Evolutionary conservation across 2,113 vertebrate genomes (phyloP), one percentile per base, ranked within the genome.

Genomic region (Periophthalmodon schlosseri): DNA sequence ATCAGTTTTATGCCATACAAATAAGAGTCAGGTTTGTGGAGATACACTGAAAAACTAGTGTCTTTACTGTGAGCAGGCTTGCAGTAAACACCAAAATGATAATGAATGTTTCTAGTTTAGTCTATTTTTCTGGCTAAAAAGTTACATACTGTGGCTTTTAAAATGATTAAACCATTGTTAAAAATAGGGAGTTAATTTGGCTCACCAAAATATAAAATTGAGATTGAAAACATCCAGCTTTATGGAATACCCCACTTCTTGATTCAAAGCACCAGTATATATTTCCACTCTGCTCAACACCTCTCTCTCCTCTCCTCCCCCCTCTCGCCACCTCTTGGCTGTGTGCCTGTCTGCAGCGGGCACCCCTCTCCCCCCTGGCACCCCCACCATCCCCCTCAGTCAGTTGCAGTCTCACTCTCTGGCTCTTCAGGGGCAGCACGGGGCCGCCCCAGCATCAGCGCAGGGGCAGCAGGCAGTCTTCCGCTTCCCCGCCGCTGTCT

Each of bases 391-490:
- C 90, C 91, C 94, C 79, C 84, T 96, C 85, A 82, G 92, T 89
- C 94, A 94, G 89, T 92, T 94, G 90, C 94, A 95, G 80, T 91
- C 91, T 5, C 93, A 91, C 77, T 87, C 93, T 75, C 91, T 94
- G 89, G 88, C 94, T 90, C 91, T 95, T 73, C 84, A 91, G 92
- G 92, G 91, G 79, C 91, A 92, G 86, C 91, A 90, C 76, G 91
- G 88, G 73, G 86, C 89, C 79, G 24, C 88, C 79, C 81, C 85
- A 54, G 90, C 84, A 79, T 81, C 89, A 64, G 93, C 91, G 83
- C 92, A 93, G 93, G 91, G 91, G 84, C 92, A 95, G 70, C 93
- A 95, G 91, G 91, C 94, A 83, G 92, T 94, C 84, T 93, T 92
- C 90, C 91, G 87, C 84, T 94, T 95, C 77, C 94, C 94, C 85